A percentile compares a stretch with the other conserved stretches of the same genome.
Conservation (phyloP, 2,888 invertebrate species). For the Halictus quadricinctus region DNA sequence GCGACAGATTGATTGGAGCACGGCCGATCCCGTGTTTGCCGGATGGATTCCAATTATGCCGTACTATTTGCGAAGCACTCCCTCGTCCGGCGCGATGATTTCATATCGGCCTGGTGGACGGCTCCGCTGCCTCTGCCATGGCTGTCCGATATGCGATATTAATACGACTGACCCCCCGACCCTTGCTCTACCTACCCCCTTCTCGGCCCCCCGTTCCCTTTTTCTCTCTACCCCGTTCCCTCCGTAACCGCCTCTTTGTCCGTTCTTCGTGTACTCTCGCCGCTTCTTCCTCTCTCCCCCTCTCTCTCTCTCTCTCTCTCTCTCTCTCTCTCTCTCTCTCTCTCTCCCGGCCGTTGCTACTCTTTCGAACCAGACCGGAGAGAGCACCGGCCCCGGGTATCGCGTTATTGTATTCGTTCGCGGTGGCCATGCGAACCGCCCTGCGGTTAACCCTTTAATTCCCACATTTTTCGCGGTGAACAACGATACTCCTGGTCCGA, state of each 20-base stretch:
- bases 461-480: conserved; percentile 42
- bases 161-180: conserved; percentile 78
- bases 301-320: not conserved
- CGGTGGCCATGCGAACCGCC: conserved; percentile 54
- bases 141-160: conserved; percentile 81
- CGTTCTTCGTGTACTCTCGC: conserved; percentile 12
- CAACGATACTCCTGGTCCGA: conserved; percentile 1
- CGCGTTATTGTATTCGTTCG: conserved; percentile 66
- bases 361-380: conserved; percentile 21
- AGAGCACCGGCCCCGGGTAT: conserved; percentile 20
- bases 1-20: conserved; percentile 79
- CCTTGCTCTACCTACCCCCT: conserved; percentile 63
- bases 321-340: not conserved
- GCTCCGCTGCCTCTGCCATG: conserved; percentile 62
- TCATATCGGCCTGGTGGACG: conserved; percentile 75
- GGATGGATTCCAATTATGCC: conserved; percentile 81
- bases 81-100: conserved; percentile 78
- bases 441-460: conserved; percentile 58
- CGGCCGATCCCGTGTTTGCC: conserved; percentile 76
- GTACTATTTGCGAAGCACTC: conserved; percentile 81
- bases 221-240: not conserved
- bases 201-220: conserved; percentile 19
- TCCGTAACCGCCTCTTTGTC: conserved; percentile 11
- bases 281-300: conserved; percentile 5
- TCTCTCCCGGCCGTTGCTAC: conserved; percentile 3